phyloP scores from a whole-genome alignment of 2,113 vertebrate genomes.

The Anolis sagrei region DNA sequence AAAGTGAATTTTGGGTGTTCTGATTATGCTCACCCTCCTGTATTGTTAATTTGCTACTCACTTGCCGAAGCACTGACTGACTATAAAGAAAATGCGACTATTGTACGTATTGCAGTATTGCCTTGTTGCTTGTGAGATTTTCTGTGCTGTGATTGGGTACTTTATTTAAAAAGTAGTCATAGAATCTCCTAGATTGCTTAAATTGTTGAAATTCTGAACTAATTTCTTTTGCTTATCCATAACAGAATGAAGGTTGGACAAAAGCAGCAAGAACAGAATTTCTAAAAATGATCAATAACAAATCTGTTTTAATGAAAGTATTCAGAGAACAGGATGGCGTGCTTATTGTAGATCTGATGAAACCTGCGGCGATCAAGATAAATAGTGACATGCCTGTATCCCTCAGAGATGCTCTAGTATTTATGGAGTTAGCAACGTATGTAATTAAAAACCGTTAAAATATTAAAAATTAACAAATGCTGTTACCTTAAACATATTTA shows the following conservation, averaged over 20 bases:
- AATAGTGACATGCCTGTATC: conserved; percentile 80
- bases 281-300: conserved; percentile 80
- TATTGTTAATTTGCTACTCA: neutral
- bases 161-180: neutral
- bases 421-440: conserved; percentile 90
- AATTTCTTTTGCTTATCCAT: neutral
- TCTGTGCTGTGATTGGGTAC: neutral
- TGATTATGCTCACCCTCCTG: neutral
- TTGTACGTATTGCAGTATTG: neutral
- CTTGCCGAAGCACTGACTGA: too few species aligned
- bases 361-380: conserved; percentile 78
- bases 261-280: conserved; percentile 79
- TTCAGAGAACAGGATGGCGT: conserved; percentile 81
- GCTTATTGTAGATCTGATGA: conserved; percentile 91
- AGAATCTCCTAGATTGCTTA: neutral
- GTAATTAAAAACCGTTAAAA: conserved; percentile 13
- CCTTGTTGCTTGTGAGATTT: neutral
- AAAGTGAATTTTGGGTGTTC: too few species aligned
- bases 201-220: neutral
- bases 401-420: conserved; percentile 87
- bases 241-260: conserved; percentile 84
- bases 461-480: neutral
- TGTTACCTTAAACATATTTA: neutral
- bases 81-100: too few species aligned
- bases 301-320: conserved; percentile 83